phyloP scores from a whole-genome alignment of 2,888 invertebrate genomes.

The Chrysodeixis includens region DNA sequence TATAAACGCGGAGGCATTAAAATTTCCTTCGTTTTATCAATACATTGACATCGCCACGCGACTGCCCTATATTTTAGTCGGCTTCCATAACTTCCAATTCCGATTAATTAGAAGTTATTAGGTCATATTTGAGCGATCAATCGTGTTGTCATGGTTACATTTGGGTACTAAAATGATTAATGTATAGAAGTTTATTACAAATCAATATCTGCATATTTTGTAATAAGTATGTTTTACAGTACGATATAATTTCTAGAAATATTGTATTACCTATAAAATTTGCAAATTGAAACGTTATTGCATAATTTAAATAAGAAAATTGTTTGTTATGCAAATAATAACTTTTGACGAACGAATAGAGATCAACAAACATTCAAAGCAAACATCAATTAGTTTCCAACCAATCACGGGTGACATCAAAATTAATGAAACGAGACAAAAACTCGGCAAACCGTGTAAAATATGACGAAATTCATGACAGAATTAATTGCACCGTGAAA shows the following conservation, averaged over 20 bases:
- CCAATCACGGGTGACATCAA: slow-evolving; percentile 25
- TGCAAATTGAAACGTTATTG: no score
- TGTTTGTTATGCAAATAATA: no score
- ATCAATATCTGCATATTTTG: no score
- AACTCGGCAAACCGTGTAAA: slow-evolving; percentile 10
- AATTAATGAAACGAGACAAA: slow-evolving; percentile 37
- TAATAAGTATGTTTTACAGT: no score
- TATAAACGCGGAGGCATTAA: slow-evolving; percentile 5
- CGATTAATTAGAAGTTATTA: slow-evolving; percentile 30
- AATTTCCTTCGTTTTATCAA: slow-evolving; percentile 34
- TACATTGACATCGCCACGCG: slow-evolving; percentile 26
- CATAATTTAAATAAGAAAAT: no score
- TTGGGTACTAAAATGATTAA: not conserved
- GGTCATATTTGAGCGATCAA: not conserved
- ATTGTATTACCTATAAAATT: no score
- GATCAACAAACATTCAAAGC: slow-evolving; percentile 22
- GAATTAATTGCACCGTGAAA: slow-evolving; percentile 45
- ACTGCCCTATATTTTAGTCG: slow-evolving; percentile 18
- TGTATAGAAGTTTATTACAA: no score
- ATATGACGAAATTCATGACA: slow-evolving; percentile 26
- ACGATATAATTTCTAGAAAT: no score
- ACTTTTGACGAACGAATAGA: not conserved
- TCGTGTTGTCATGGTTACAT: not conserved
- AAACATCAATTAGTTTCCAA: slow-evolving; percentile 24
- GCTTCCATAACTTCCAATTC: slow-evolving; percentile 18